These are phyloP conservation scores for Trachymyrmex cornetzi DNA, from an alignment of 1,140 invertebrate genomes.

Conservation along the genomic window DNA sequence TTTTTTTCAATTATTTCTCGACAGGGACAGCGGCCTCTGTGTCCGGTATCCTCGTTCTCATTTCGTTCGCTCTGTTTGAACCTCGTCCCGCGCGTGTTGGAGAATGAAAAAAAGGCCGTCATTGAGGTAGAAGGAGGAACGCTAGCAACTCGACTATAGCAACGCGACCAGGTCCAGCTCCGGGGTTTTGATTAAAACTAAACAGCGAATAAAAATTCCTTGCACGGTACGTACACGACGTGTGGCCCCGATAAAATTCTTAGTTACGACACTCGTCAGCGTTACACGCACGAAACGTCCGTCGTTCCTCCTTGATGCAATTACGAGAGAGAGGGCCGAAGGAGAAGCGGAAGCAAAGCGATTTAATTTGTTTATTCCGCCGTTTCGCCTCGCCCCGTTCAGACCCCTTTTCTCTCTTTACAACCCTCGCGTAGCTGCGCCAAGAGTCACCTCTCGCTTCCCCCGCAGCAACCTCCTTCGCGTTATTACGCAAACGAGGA, in stretches of 20 bases:
- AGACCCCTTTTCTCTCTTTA: neutral
- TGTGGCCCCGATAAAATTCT: conserved; percentile 20
- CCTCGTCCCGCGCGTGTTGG: conserved; percentile 32
- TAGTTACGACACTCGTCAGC: neutral
- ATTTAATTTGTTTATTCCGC: conserved; percentile 60
- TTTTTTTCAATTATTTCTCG: conserved; percentile 69
- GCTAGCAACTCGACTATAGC: neutral
- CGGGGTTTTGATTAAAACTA: conserved; percentile 76
- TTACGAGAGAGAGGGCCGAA: neutral
- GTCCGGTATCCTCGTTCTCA: conserved; percentile 46
- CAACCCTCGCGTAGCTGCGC: neutral
- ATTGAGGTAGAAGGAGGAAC: conserved; percentile 18
- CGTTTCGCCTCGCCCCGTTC: neutral
- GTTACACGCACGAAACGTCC: conserved; percentile 30
- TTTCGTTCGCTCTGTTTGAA: conserved; percentile 57
- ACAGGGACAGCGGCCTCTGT: conserved; percentile 31
- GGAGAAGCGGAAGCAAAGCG: neutral
- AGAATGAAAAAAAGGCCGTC: conserved; percentile 37
- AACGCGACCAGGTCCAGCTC: neutral
- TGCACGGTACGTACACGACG: conserved; percentile 50
- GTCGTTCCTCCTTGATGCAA: neutral
- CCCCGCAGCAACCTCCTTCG: neutral
- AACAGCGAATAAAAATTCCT: conserved; percentile 73
- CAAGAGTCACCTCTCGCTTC: conserved; percentile 28
- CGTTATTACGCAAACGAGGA: conserved; percentile 43